Percentiles rank a stretch among this genome's conserved stretches.
Evolutionary conservation across 2,888 invertebrate genomes (phyloP).

Genomic region (Coremacera marginata): DNA sequence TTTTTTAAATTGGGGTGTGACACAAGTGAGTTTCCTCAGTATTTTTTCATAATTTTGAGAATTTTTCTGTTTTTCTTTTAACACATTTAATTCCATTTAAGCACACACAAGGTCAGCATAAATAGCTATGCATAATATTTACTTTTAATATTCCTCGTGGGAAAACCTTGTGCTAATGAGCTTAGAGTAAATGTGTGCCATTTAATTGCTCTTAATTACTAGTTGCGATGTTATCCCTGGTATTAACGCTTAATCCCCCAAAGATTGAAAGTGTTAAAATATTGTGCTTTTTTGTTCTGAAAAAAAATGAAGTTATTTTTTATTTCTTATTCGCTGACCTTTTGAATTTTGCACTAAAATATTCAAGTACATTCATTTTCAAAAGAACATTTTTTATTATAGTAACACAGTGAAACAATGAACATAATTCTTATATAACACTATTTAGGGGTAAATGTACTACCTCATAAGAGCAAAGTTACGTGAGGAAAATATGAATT

Average conservation of each 20-base stretch:
- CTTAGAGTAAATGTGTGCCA: neutral
- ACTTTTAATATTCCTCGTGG: neutral
- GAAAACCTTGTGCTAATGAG: neutral
- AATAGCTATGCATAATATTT: neutral
- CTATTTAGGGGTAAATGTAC: too few species aligned
- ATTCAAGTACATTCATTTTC: too few species aligned
- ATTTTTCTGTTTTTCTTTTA: neutral
- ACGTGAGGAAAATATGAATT: too few species aligned
- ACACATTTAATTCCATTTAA: conserved; percentile 4
- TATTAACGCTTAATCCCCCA: neutral
- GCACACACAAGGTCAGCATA: conserved; percentile 16
- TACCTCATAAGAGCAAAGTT: too few species aligned
- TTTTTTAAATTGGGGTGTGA: neutral
- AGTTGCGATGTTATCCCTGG: conserved; percentile 1
- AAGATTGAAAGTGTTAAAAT: neutral
- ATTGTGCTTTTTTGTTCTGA: too few species aligned
- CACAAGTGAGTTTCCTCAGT: neutral
- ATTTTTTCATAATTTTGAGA: too few species aligned
- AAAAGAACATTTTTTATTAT: too few species aligned
- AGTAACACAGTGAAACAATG: too few species aligned
- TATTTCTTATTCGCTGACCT: too few species aligned
- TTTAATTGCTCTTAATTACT: conserved; percentile 15
- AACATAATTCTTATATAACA: too few species aligned
- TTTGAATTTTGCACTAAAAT: too few species aligned
- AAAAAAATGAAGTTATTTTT: too few species aligned